Evolutionary conservation across 2,113 vertebrate genomes (phyloP), one percentile per base, ranked within the genome.

Genomic region (Neotragus pygmaeus): DNA sequence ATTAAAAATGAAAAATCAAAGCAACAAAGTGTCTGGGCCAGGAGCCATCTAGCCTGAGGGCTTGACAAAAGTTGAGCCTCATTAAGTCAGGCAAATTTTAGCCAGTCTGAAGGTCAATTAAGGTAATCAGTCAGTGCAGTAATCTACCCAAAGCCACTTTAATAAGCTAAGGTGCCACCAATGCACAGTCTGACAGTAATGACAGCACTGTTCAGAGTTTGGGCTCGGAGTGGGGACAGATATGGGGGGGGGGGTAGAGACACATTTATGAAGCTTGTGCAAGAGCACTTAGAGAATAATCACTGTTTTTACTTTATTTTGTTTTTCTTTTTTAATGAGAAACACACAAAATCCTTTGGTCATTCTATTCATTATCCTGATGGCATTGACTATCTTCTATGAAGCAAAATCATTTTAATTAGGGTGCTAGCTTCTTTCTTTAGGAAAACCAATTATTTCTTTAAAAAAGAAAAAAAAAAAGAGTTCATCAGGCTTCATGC

Each of bases 71-170:
- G 96, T 94, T 95, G 97, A 97, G 83, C 92, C 60, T 97, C 84
- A 93, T 98, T 98, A 97, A 98, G 92, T 97, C 90, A 96, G 78
- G 51, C 80, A 97, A 97, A 92, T 98, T 98, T 97, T 96, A 97
- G 94, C 90, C 78, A 93, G 94, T 90, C 45, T 88, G 98, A 96
- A 94, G 83, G 97, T 94, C 97, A 98, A 88, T 92, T 97, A 97
- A 98, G 33, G 62, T 96, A 96, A 98, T 98, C 97, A 97, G 96
- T 96, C 95, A 90, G 10, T 64, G 96, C 93, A 95, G 62, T 88
- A 96, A 91, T 88, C 83, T 81, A 95, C 83, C 95, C 33, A 86
- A 97, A 96, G 93, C 85, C 91, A 94, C 84, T 96, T 91, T 93
- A 97, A 49, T 73, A 95, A 98, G 95, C 84, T 33, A 58, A 96